These are phyloP conservation scores for Cyclina sinensis DNA, from an alignment of 1,140 invertebrate genomes.

Conservation along the genomic window DNA sequence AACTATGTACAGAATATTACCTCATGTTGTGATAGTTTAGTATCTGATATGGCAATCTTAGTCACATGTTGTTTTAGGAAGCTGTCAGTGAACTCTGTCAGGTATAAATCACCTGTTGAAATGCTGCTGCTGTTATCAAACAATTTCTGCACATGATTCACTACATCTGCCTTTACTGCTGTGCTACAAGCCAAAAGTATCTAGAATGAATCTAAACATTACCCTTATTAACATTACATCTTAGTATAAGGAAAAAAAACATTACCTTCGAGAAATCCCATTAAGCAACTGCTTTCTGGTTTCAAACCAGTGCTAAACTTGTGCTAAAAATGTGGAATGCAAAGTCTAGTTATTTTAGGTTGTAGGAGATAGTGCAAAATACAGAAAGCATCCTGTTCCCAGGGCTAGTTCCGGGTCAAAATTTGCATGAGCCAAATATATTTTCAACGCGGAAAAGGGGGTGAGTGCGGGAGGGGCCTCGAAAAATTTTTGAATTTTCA, in stretches of 20 bases:
- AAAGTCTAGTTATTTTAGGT: no score
- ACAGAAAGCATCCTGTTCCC: no score
- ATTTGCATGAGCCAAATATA: no score
- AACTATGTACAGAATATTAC: no score
- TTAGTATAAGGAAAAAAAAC: neutral
- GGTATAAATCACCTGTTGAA: constrained; percentile 77
- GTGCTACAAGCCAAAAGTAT: constrained; percentile 78
- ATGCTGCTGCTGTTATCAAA: constrained; percentile 72
- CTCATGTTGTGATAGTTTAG: constrained; percentile 15
- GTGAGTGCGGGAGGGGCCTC: no score
- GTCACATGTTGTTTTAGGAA: constrained; percentile 81
- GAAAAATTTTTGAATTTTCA: no score
- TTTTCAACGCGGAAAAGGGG: no score
- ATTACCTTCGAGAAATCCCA: neutral
- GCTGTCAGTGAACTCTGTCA: constrained; percentile 81
- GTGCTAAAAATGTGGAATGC: neutral
- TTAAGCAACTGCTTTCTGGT: no score
- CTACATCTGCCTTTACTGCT: constrained; percentile 80
- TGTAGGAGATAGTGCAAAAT: no score
- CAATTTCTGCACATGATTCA: constrained; percentile 48
- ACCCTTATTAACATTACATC: neutral
- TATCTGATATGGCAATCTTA: constrained; percentile 45
- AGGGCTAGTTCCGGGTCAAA: no score
- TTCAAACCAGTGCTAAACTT: neutral
- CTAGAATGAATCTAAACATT: constrained; percentile 6